Evolutionary conservation across 2,888 invertebrate species (phyloP), one percentile per base, ranked within the genome.

Genomic region (Mesorhabditis belari): DNA sequence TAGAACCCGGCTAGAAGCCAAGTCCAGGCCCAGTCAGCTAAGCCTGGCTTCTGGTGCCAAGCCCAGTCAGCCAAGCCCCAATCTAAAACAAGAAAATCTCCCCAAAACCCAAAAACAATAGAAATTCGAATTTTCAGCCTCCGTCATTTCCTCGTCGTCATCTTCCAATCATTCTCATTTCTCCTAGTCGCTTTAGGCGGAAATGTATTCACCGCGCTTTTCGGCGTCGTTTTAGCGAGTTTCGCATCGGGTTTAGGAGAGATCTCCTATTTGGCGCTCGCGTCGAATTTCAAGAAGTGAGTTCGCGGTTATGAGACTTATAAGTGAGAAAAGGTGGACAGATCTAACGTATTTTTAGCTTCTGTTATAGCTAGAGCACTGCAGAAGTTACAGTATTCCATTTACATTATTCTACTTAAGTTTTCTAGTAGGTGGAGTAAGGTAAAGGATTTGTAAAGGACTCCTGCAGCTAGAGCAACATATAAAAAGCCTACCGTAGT

Each of bases 211-310:
- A 26, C 57, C 5, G 63, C 63, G 2, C 56, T 51, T 67, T 49
- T 67, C 83, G 85, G 85, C 56, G 90, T 91, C 23, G 85, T 88
- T 4, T 82, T 86, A 63, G 90, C 90, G 12, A 89, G 90, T 21
- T 83, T 89, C 29, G 86, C 87, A 67, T 87, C 88, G 44, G 91
- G 90, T 25, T 83, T 91, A 50, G 91, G 91, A 24, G 91, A 91
- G 84, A 87, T 88, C 3, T 88, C 90, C 6, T 86, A 88, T 70
- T 83, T 91, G 23, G 86, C 88, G 59, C 87, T 89, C 76, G 87
- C 88, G 58, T 86, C 89, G 3, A 85, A 86, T 73, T 90, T 86
- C 79, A 84, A 87, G 70, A 87, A 86, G 89, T 81, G 72, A 68
- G 67, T 69, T 58, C 72, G 23, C 50, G 55, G 26, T 55, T 23